Base-by-base conservation (phyloP, 2,113 vertebrate species). In the Noctilio leporinus region DNA sequence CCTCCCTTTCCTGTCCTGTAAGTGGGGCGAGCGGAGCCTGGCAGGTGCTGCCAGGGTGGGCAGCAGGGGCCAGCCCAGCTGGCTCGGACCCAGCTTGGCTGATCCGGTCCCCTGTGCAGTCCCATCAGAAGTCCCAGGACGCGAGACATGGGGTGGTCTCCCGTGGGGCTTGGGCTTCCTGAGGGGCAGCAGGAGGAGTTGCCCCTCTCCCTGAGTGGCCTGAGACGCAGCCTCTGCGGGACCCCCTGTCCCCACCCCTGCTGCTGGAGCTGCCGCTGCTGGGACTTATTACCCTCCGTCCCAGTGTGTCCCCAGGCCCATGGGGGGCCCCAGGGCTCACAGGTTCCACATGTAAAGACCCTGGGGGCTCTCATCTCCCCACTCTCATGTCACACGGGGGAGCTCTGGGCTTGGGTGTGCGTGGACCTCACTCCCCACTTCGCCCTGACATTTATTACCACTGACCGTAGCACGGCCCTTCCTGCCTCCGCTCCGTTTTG, bases 361-460 rank as follows among this genome's bases (percentile, higher is more conserved):
- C 38, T 38, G 35, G 19, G 10, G 65, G 65, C n/a, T 38, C 65
- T 59, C 57, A 62, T 5, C 57, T 30, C 22, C 57, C 1, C 7
- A 19, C n/a, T 35, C 10, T 38, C 16, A 4, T 22, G n/a, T 8
- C 47, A 77, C 20, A 9, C 5, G 30, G 1, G 3, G 17, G 2
- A 28, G 78, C 1, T 1, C 78, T 8, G 16, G 53, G 38, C 51
- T 2, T 4, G 82, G 73, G 83, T 33, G 26, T 3, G 43, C 5
- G 20, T 55, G 26, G 26, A 47, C 24, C 38, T 35, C 24, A 0
- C 30, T 2, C 28, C 20, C 3, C 4, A 3, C 9, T 16, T 64
- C 2, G 0, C 30, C 93, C 65, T 35, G 53, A 12, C 35, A 1
- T 15, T 28, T 9, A 2, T 14, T 8, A 24, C 5, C 19, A 6